Percentiles rank a stretch among this genome's conserved stretches.
These are phyloP conservation scores for Sebastes miniatus DNA, from an alignment of 2,797 vertebrate species.

Conservation along the genomic window DNA sequence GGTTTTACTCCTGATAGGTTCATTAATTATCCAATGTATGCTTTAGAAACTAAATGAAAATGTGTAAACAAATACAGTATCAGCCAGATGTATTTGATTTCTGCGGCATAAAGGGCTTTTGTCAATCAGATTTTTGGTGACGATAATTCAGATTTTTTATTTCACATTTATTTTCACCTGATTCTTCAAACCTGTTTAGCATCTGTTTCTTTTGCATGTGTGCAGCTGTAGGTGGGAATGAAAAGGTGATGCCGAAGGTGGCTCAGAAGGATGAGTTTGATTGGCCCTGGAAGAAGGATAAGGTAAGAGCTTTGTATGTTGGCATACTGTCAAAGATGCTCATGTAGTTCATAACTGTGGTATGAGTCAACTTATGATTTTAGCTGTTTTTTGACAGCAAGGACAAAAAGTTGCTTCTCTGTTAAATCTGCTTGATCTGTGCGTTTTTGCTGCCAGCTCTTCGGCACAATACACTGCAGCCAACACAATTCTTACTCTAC, in stretches of 20 bases:
- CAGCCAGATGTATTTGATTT: neutral
- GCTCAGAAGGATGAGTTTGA: conserved; percentile 29
- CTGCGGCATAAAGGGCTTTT: neutral
- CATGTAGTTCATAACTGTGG: neutral
- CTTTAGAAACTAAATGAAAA: neutral
- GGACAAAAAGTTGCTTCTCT: too few relatives aligned
- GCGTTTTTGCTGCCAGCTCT: too few relatives aligned
- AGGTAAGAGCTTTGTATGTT: neutral
- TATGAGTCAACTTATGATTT: neutral
- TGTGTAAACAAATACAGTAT: neutral
- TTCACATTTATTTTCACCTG: neutral
- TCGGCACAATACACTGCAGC: too few relatives aligned
- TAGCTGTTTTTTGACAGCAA: neutral
- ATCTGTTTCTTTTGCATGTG: neutral
- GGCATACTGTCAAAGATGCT: neutral
- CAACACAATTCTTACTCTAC: too few relatives aligned
- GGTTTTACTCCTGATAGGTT: neutral
- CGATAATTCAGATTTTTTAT: neutral
- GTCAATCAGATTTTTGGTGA: neutral
- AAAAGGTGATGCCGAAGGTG: conserved; percentile 23
- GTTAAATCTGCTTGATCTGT: too few relatives aligned
- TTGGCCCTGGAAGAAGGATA: conserved; percentile 18
- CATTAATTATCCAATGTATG: neutral
- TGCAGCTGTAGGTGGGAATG: conserved; percentile 22
- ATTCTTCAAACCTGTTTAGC: neutral